A percentile compares a stretch with the other conserved stretches of the same genome.
These are phyloP conservation scores for Monochamus alternatus DNA, from an alignment of 2,888 invertebrate species.

Conservation along the genomic window DNA sequence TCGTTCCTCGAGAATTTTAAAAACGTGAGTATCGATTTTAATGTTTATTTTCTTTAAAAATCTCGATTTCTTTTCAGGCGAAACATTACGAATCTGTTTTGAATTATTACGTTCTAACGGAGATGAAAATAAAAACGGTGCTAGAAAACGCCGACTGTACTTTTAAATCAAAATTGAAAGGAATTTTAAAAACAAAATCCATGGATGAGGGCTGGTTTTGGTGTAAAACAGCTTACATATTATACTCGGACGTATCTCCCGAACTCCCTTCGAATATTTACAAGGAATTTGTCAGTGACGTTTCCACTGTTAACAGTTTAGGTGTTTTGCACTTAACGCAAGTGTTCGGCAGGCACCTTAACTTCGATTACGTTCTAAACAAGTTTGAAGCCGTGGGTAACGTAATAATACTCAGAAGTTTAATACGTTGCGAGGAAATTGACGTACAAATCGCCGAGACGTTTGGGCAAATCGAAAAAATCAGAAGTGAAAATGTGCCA, in stretches of 20 bases:
- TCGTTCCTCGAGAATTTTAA: slow-evolving; percentile 69
- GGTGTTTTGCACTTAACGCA: slow-evolving; percentile 63
- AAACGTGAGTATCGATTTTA: slow-evolving; percentile 64
- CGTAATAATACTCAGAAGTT: slow-evolving; percentile 59
- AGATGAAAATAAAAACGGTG: slow-evolving; percentile 60
- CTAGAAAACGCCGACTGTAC: slow-evolving; percentile 56
- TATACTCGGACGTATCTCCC: slow-evolving; percentile 55
- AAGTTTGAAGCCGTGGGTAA: slow-evolving; percentile 55
- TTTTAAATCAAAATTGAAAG: slow-evolving; percentile 56
- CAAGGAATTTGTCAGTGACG: slow-evolving; percentile 51
- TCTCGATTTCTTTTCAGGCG: slow-evolving; percentile 62
- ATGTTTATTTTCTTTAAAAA: slow-evolving; percentile 56
- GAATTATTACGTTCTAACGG: slow-evolving; percentile 57
- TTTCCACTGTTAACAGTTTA: slow-evolving; percentile 40
- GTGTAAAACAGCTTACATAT: slow-evolving; percentile 58
- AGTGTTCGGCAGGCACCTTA: slow-evolving; percentile 60
- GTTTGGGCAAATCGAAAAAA: slow-evolving; percentile 59
- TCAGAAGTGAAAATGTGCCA: slow-evolving; percentile 57
- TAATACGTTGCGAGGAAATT: slow-evolving; percentile 62
- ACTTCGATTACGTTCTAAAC: slow-evolving; percentile 57
- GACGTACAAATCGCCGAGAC: slow-evolving; percentile 66
- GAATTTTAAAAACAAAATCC: slow-evolving; percentile 52
- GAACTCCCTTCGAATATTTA: slow-evolving; percentile 51
- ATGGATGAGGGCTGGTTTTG: slow-evolving; percentile 60
- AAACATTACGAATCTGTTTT: slow-evolving; percentile 64